A percentile compares a stretch with the other conserved stretches of the same genome.
Conservation (phyloP, 1,140 invertebrate genomes). For the Druon quercuslanigerum region DNA sequence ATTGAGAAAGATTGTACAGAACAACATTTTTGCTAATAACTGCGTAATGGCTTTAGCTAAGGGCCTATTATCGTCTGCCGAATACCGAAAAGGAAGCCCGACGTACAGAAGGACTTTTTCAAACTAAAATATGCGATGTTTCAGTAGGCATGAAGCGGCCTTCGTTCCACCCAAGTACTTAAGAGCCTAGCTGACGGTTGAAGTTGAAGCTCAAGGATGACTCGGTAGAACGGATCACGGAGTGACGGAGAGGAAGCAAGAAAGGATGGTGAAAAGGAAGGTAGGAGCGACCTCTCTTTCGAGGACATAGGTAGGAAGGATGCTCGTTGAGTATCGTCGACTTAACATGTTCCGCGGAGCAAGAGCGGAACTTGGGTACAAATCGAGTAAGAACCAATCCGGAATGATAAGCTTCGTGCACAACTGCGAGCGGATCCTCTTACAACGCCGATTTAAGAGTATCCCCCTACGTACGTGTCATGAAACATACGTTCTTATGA, state of each 20-base stretch:
- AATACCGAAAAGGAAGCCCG: not conserved
- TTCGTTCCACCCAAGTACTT: conserved; percentile 23
- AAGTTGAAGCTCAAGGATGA: conserved; percentile 21
- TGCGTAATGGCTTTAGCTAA: not conserved
- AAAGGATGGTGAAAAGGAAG: conserved; percentile 13
- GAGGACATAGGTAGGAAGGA: conserved; percentile 21
- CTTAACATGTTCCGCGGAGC: conserved; percentile 27
- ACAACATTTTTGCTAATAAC: too few species aligned
- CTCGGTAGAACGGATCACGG: conserved; percentile 18
- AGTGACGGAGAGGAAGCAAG: conserved; percentile 9
- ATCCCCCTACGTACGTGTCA: not conserved
- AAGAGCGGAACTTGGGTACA: conserved; percentile 26
- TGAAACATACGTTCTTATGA: not conserved
- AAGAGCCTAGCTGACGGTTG: not conserved
- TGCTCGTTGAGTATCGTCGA: conserved; percentile 27
- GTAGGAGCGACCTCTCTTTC: conserved; percentile 24
- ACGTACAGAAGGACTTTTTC: conserved; percentile 15
- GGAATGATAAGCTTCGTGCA: conserved; percentile 16
- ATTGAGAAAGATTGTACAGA: too few species aligned
- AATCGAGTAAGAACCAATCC: conserved; percentile 24
- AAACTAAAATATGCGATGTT: conserved; percentile 10
- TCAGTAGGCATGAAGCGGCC: conserved; percentile 17
- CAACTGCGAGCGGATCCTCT: not conserved
- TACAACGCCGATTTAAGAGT: not conserved
- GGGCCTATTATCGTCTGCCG: not conserved